Conservation (phyloP, 2,797 vertebrate genomes). For the Thripadectes ignobilis region DNA sequence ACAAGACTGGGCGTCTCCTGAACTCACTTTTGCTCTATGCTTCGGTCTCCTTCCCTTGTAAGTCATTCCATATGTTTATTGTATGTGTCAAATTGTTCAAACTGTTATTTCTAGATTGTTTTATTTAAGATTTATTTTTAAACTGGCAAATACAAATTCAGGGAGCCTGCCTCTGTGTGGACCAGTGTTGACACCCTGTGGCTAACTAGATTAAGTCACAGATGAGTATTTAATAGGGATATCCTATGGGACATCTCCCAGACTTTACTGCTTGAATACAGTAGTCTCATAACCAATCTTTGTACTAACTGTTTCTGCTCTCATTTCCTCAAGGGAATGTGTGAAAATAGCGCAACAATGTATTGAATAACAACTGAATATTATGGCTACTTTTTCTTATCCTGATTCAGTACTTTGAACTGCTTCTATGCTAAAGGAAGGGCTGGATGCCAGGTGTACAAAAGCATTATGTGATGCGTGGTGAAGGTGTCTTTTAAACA, state of each 20-base stretch:
- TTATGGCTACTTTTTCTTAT: neutral
- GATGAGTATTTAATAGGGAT: neutral
- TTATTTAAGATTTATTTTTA: conserved; percentile 65
- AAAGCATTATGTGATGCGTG: neutral
- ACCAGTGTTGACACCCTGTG: conserved; percentile 40
- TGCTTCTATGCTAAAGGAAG: conserved; percentile 11
- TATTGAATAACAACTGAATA: conserved; percentile 6
- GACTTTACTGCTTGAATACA: neutral
- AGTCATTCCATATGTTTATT: conserved; percentile 67
- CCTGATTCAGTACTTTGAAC: neutral
- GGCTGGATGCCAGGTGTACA: neutral
- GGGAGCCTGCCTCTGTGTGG: conserved; percentile 11
- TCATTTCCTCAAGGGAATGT: neutral
- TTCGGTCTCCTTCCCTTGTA: conserved; percentile 31
- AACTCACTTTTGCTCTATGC: conserved; percentile 6
- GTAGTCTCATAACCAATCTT: neutral
- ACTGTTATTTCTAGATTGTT: conserved; percentile 65
- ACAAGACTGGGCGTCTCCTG: neutral
- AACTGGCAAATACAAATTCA: conserved; percentile 6
- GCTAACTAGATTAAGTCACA: conserved; percentile 30
- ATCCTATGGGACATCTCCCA: conserved; percentile 20
- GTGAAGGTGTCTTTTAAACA: conserved; percentile 23
- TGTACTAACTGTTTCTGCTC: neutral
- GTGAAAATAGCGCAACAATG: conserved; percentile 38
- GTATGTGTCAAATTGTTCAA: conserved; percentile 54